These are phyloP conservation scores for Calliopum simillimum DNA, from an alignment of 2,888 invertebrate species.

Conservation along the genomic window DNA sequence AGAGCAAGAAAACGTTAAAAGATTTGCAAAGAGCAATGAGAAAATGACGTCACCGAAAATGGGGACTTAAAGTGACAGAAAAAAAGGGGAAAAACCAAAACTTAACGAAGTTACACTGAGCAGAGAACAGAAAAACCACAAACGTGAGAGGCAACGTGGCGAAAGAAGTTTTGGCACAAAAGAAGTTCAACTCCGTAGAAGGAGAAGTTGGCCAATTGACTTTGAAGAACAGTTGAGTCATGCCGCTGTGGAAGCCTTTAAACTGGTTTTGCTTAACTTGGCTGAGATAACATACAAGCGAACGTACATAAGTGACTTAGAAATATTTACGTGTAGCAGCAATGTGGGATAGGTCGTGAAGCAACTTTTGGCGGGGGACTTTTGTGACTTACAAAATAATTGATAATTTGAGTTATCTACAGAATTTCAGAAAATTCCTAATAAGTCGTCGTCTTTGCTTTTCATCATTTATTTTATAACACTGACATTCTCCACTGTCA, in stretches of 20 bases:
- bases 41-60: constrained; percentile 5
- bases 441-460: too few species aligned
- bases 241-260: constrained; percentile 22
- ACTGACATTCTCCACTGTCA: too few species aligned
- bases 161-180: not conserved
- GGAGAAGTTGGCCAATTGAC: not conserved
- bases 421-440: too few species aligned
- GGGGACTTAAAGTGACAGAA: constrained; percentile 36
- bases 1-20: not conserved
- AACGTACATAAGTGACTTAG: constrained; percentile 28
- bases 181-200: not conserved
- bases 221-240: constrained; percentile 21
- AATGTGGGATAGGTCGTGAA: constrained; percentile 19
- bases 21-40: constrained; percentile 7
- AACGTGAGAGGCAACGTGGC: not conserved
- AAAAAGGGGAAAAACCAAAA: constrained; percentile 54
- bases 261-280: constrained; percentile 44
- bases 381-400: too few species aligned
- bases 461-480: too few species aligned
- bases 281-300: constrained; percentile 41
- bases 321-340: not conserved
- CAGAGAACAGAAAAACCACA: constrained; percentile 30
- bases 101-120: constrained; percentile 52
- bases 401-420: too few species aligned
- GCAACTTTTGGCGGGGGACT: not conserved